Evolutionary conservation across 2,888 invertebrate species (phyloP), one percentile per base, ranked within the genome.

Genomic region (Dynastes grantii): DNA sequence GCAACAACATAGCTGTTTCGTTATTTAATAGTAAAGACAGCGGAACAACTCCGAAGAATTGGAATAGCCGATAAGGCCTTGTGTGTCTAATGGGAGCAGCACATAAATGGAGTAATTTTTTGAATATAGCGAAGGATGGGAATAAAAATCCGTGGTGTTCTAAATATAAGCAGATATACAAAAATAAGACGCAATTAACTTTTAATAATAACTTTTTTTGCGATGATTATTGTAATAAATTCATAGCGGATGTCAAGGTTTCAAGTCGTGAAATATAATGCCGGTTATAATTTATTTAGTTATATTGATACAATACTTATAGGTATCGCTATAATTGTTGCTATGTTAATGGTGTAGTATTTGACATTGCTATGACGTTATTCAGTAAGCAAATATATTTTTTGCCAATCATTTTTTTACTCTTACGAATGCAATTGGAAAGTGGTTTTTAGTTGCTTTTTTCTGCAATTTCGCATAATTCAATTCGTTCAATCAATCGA

Each of bases 21-120:
- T 51, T 76, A 76, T 76, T 65, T 64, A 76, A 76, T 64, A 65
- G n/a, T 32, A 37, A 27, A 49, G 16, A 63, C 61, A n/a, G 55
- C 27, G 63, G 63, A 49, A 65, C 37, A 6, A 32, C 16, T 76
- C n/a, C 6, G 29, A 51, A 51, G 64, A 73, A 22, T 64, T 49
- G 37, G 64, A 67, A 71, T 71, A 8, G 58, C 40, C 16, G 27
- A 55, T 40, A 22, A 53, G 70, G 55, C 55, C 71, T 71, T 71
- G 71, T 0, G 2, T 6, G 53, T 58, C 11, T 27, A 71, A 22
- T 68, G 51, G 22, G n/a, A 58, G 22, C 8, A 58, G 16, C n/a
- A 53, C 32, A 53, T 11, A 68, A 49, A 49, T 40, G 67, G 67
- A 68, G 67, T 55, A 71, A 55, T n/a, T n/a, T 9, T 71, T 16